Base-by-base conservation (phyloP, 2,888 invertebrate species). In the Polyommatus icarus region DNA sequence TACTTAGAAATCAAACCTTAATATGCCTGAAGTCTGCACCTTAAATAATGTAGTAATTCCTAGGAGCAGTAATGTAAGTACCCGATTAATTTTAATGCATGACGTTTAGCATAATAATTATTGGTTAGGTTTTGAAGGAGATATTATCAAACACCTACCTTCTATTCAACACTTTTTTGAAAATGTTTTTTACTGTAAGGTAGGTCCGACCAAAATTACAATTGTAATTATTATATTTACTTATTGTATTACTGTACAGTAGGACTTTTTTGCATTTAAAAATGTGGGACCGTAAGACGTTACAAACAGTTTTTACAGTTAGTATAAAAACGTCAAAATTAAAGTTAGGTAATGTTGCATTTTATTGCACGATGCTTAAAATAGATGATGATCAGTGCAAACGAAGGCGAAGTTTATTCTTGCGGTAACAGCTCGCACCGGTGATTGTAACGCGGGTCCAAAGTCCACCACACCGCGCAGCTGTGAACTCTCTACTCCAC, bases 401-500 rank as follows among this genome's bases (percentile, higher is more conserved):
- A 83, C 83, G 82, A 81, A 83, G 83, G 82, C 81, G 82, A 84
- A 84, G 87, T 86, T 87, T 86, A 87, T 87, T 86, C 85, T 87
- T 86, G 87, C 84, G 84, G 86, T 86, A 84, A 85, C 86, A 87
- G 87, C 89, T 80, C 82, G 88, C 90, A 83, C 82, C 85, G 90
- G 91, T 90, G 92, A 91, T 90, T 90, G 91, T 90, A 85, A 84
- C 85, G 82, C 86, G 88, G 85, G 92, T 93, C 86, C 92, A 92
- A 93, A 93, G 93, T 93, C 92, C 91, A 86, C 84, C 84, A 84
- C 84, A 71, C 84, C 83, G 84, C 88, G 88, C 91, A 90, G 91
- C 91, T 92, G 91, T 89, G 87, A 86, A 87, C 89, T 88, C 88
- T 85, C 87, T 87, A 87, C 87, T 72, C 78, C 85, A 86, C 92